Evolutionary conservation across 1,140 invertebrate genomes (phyloP), one percentile per base, ranked within the genome.

Genomic region (Lasioglossum baleicum): DNA sequence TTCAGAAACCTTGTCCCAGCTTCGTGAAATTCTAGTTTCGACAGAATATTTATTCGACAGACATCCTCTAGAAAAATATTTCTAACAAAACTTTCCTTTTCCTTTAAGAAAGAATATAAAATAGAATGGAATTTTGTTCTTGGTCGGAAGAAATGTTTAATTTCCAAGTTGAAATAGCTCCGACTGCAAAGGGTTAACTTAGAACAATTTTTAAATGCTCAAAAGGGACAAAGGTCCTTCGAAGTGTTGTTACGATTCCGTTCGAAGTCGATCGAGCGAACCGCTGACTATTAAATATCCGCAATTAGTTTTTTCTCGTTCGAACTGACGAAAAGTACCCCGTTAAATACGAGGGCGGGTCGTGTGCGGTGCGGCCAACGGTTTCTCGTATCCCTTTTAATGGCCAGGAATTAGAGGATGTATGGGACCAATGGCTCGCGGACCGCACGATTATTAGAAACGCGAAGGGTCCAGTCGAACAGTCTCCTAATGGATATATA

Each of bases 401-500:
- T 89, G 81, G 64, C 70, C 68, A 82, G 78, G 84, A 87, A 87
- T 88, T 88, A 88, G 83, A 84, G 87, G 86, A 88, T 87, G 75
- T 77, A 82, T 83, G 86, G 80, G 84, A 84, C 82, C 87, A 74
- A 89, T 85, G 81, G 83, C 77, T 84, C 69, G 77, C 72, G 31
- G 78, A 80, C 83, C 71, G 76, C 72, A 72, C 82, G 87, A 87
- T 89, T 89, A 88, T 89, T 87, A 82, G 83, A 84, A 88, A 85
- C 84, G 85, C 83, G 83, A 89, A 84, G 87, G 86, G 77, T 82
- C 83, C 75, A 73, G 77, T 75, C 73, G 73, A 85, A 81, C 35
- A 35, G 64, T 83, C 83, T 64, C 86, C 86, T 86, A 89, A 90
- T 90, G 89, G 86, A 90, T 85, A 89, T 90, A 90, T 90, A 90